These are phyloP conservation scores for Eremobia ochroleuca DNA, from an alignment of 2,888 invertebrate species.

Conservation along the genomic window DNA sequence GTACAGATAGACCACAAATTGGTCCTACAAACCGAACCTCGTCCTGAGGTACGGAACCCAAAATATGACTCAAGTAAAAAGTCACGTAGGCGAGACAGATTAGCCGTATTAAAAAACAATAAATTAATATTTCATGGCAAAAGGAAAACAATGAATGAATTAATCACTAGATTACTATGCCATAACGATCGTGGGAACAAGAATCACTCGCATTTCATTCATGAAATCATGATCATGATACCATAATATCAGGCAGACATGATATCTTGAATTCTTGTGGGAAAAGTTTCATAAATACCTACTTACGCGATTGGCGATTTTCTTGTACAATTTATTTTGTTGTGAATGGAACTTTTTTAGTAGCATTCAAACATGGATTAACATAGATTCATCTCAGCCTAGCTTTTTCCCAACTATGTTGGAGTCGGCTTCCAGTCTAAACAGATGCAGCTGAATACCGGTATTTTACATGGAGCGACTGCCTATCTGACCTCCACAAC, in stretches of 20 bases:
- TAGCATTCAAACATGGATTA: no score
- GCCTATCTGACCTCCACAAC: no score
- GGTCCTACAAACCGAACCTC: not conserved
- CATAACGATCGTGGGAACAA: constrained; percentile 36
- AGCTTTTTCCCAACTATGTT: no score
- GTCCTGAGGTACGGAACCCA: not conserved
- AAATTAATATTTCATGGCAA: constrained; percentile 23
- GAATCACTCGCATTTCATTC: constrained; percentile 16
- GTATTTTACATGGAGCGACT: no score
- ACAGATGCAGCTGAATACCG: no score
- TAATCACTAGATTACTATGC: constrained; percentile 11
- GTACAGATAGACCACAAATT: not conserved
- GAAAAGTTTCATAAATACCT: not conserved
- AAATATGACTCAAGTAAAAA: constrained; percentile 8
- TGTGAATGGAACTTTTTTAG: no score
- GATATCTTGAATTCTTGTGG: not conserved
- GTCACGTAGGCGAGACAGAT: constrained; percentile 7
- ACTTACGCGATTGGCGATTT: not conserved
- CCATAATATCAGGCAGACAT: not conserved
- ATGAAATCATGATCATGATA: constrained; percentile 33
- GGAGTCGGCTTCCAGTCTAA: no score
- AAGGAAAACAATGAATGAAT: constrained; percentile 41
- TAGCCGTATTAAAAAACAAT: constrained; percentile 7
- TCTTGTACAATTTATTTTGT: not conserved
- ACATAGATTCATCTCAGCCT: no score